phyloP scores from a whole-genome alignment of 2,113 vertebrate genomes.

The Pan paniscus region DNA sequence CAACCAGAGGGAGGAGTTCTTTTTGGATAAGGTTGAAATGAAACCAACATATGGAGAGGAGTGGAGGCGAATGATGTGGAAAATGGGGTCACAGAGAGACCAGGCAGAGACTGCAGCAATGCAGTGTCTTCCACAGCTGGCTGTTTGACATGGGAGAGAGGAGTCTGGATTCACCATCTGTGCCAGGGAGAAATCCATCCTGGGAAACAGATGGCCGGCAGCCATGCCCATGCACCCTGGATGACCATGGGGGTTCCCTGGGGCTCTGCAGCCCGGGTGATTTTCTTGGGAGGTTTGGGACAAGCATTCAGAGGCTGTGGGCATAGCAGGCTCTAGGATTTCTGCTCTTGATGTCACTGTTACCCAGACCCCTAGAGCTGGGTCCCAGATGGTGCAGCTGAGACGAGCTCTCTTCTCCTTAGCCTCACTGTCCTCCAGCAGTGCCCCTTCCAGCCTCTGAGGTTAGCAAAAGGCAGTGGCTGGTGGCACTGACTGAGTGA shows the following conservation, averaged over 20 bases:
- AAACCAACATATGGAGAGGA: slow-evolving; percentile 37
- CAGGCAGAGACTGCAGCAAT: neutral
- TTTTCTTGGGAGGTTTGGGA: neutral
- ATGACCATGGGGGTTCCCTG: fast-evolving
- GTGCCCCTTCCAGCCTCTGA: neutral
- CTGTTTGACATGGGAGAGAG: slow-evolving; percentile 22
- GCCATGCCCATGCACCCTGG: neutral
- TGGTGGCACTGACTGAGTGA: too few relatives aligned
- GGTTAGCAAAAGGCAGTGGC: neutral
- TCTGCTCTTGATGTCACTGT: neutral
- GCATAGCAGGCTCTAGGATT: neutral
- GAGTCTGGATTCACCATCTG: slow-evolving; percentile 66
- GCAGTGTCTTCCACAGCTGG: neutral
- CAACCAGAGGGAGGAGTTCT: neutral
- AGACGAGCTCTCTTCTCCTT: neutral
- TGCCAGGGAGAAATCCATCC: slow-evolving; percentile 47
- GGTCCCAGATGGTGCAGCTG: neutral
- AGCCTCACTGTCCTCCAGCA: neutral
- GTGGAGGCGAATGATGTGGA: neutral
- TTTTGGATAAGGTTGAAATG: slow-evolving; percentile 39
- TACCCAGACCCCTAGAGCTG: neutral
- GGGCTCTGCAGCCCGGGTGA: slow-evolving; percentile 44
- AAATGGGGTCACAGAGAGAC: slow-evolving; percentile 66
- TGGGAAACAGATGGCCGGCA: slow-evolving; percentile 62
- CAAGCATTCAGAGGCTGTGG: neutral